phyloP scores from a whole-genome alignment of 2,797 vertebrate species.

The Lindbergichthys nudifrons region DNA sequence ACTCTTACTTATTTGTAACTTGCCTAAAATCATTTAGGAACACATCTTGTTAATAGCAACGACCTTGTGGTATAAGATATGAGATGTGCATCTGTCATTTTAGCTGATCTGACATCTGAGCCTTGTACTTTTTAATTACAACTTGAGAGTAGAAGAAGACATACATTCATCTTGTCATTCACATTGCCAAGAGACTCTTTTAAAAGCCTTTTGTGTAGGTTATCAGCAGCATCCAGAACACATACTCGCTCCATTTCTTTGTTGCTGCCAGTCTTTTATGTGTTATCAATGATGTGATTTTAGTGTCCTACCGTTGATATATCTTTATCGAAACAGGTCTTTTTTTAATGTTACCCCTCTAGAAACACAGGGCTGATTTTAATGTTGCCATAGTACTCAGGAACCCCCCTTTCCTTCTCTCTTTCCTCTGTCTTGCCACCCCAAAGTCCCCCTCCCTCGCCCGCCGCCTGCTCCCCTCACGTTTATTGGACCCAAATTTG shows the following conservation, averaged over 20 bases:
- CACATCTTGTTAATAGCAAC: constrained; percentile 31
- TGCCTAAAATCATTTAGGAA: constrained; percentile 34
- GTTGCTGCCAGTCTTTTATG: constrained; percentile 30
- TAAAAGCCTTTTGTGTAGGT: constrained; percentile 54
- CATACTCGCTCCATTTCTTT: constrained; percentile 15
- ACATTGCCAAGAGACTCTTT: constrained; percentile 46
- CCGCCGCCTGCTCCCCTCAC: constrained; percentile 73
- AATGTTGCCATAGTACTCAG: constrained; percentile 59
- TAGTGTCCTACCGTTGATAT: constrained; percentile 6
- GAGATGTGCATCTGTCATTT: constrained; percentile 54
- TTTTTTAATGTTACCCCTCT: constrained; percentile 42
- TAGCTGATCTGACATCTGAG: constrained; percentile 52
- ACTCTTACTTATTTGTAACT: constrained; percentile 54
- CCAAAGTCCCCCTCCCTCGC: constrained; percentile 60
- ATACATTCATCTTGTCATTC: constrained; percentile 29
- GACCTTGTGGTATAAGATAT: constrained; percentile 51
- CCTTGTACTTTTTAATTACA: constrained; percentile 47
- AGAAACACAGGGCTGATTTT: constrained; percentile 40
- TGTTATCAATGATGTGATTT: constrained; percentile 45
- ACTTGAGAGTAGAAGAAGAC: constrained; percentile 20
- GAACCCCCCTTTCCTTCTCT: constrained; percentile 36
- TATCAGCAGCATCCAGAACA: constrained; percentile 50
- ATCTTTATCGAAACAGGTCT: constrained; percentile 21
- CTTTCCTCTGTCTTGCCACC: constrained; percentile 55
- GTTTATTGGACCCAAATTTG: constrained; percentile 84